Base-by-base conservation (phyloP, 2,888 invertebrate genomes). In the Rhamnusium bicolor region DNA sequence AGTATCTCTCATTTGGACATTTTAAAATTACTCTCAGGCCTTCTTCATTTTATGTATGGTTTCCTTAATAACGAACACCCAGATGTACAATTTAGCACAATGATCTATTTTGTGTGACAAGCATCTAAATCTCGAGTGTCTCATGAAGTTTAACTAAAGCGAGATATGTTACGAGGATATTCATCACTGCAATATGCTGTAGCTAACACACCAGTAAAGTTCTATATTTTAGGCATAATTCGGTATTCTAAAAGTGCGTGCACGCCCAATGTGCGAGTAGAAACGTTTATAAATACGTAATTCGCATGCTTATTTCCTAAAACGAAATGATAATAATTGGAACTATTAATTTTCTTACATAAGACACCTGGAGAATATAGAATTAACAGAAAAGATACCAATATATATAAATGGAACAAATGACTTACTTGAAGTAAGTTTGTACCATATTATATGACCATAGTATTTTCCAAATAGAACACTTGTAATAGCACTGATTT, bases 71-170 rank as follows among this genome's bases (percentile, higher is more conserved):
- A 40, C 40, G 12, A n/a, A n/a, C 40, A 58, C 58, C 14, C 58
- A 58, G 58, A 14, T 32, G 58, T 58, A 29, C 32, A 58, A 58
- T 58, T 58, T 58, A 18, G 58, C 7, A 58, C 58, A 58, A 58
- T 58, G 58, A 58, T 58, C 32, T 58, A 24, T 58, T 58, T 58
- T 16, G 58, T 16, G 29, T 58, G 58, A 58, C 58, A 58, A 32
- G 58, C 58, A 24, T 58, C 58, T 58, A 58, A 58, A 32, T 58
- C 32, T 18, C 58, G 7, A 58, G 32, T 16, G 32, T 58, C 58
- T 58, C 29, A 58, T 58, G 58, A 32, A 58, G 58, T 58, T 58
- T 58, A 14, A 16, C 29, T 58, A 58, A 29, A 58, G 4, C 58
- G 16, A 16, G 58, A 58, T 16, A 18, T 12, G 32, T 18, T 29